Evolutionary conservation across 2,113 vertebrate genomes (phyloP).

Genomic region (Isichthys henryi): DNA sequence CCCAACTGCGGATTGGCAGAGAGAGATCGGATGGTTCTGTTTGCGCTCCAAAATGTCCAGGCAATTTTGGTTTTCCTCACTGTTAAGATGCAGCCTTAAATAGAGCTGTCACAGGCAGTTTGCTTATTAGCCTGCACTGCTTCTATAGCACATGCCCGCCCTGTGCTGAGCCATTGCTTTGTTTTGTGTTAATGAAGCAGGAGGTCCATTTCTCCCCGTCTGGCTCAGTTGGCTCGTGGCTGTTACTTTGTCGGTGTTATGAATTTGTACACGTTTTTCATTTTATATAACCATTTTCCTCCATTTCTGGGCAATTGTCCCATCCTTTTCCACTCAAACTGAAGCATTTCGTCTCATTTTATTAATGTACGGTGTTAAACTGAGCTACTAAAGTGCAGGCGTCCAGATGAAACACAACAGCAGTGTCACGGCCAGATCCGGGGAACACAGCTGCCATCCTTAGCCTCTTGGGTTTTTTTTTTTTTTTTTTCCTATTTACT

Average conservation of each 20-base stretch:
- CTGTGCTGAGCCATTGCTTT: neutral
- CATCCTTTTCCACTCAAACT: neutral
- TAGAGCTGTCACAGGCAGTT: neutral
- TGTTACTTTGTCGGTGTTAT: neutral
- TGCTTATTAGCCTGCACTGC: neutral
- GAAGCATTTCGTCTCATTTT: neutral
- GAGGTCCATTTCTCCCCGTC: neutral
- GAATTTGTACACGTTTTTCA: neutral
- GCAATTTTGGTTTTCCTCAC: neutral
- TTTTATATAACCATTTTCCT: neutral
- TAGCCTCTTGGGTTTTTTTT: neutral
- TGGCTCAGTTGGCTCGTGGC: neutral
- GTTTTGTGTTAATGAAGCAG: neutral
- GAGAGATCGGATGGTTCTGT: neutral
- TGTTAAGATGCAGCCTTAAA: neutral
- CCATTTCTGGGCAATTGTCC: neutral
- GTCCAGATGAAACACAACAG: neutral
- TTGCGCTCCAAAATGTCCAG: neutral
- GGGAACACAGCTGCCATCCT: neutral
- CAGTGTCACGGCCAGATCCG: neutral
- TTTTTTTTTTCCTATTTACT: neutral
- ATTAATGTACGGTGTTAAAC: neutral
- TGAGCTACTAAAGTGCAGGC: neutral
- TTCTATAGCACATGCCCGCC: neutral
- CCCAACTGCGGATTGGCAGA: neutral